phyloP scores from a whole-genome alignment of 1,140 invertebrate genomes.

The Trichogramma pretiosum region DNA sequence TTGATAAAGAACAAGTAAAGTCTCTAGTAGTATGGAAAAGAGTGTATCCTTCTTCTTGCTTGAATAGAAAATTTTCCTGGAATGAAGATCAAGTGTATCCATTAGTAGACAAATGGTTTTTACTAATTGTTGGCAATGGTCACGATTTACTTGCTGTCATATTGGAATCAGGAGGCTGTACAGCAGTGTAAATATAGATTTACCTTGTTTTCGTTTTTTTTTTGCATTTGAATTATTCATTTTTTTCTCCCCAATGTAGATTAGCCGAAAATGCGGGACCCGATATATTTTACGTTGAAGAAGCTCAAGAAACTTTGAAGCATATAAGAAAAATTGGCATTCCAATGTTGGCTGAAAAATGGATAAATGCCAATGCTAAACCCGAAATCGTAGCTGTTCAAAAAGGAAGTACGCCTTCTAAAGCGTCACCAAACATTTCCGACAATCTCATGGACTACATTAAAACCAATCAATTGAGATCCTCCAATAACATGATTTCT shows the following conservation, averaged over 20 bases:
- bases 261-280: constrained; percentile 45
- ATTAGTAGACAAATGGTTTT: constrained; percentile 53
- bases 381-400: constrained; percentile 39
- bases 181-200: constrained; percentile 37
- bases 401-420: constrained; percentile 23
- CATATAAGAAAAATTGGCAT: constrained; percentile 60
- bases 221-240: not conserved
- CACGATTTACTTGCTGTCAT: constrained; percentile 62
- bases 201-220: constrained; percentile 19
- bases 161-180: constrained; percentile 60
- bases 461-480: constrained; percentile 30
- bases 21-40: constrained; percentile 69
- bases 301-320: constrained; percentile 59
- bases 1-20: constrained; percentile 55
- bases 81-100: constrained; percentile 10
- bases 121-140: constrained; percentile 64
- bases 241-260: no score
- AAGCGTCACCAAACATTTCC: constrained; percentile 31
- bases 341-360: constrained; percentile 51
- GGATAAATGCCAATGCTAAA: constrained; percentile 50
- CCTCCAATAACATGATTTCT: constrained; percentile 13
- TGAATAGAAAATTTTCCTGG: constrained; percentile 25
- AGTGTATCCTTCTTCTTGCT: constrained; percentile 51
- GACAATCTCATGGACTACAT: constrained; percentile 43
- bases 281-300: constrained; percentile 56